phyloP scores from a whole-genome alignment of 2,888 invertebrate genomes.

The Pseudanteris insignis region DNA sequence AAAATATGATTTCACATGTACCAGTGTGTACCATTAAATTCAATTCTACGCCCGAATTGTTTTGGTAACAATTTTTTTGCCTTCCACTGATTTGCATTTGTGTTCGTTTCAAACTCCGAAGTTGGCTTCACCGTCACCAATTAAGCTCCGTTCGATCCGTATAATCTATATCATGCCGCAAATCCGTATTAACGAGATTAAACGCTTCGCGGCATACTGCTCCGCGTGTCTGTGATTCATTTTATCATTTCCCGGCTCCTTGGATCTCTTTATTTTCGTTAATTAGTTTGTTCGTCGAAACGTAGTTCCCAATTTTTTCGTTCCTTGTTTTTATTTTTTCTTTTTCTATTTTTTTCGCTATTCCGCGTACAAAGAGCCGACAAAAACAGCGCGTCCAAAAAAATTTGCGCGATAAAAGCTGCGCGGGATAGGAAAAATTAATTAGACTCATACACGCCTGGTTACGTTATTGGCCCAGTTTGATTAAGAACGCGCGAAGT shows the following conservation, averaged over 20 bases:
- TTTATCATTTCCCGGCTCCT: constrained; percentile 38
- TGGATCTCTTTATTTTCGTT: constrained; percentile 40
- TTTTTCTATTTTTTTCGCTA: no score
- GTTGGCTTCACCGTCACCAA: constrained; percentile 25
- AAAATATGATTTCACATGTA: no score
- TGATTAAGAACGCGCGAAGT: no score
- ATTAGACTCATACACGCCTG: constrained; percentile 15
- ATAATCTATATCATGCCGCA: constrained; percentile 45
- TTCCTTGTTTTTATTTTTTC: no score
- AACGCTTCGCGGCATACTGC: constrained; percentile 47
- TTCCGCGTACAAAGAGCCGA: no score
- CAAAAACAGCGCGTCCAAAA: no score
- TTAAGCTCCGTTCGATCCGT: constrained; percentile 43
- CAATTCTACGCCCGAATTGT: no score
- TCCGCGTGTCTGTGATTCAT: constrained; percentile 24
- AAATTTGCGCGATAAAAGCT: constrained; percentile 1
- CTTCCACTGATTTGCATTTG: constrained; percentile 4
- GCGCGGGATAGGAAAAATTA: constrained; percentile 12
- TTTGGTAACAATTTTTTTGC: background rate
- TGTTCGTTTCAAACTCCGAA: no score
- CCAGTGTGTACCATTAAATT: no score
- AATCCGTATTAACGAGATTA: constrained; percentile 52
- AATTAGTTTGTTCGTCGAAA: constrained; percentile 46
- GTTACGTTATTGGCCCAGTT: constrained; percentile 4
- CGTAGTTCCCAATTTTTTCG: constrained; percentile 33